Evolutionary conservation across 2,797 vertebrate species (phyloP).

Genomic region (Rachycentron canadum): DNA sequence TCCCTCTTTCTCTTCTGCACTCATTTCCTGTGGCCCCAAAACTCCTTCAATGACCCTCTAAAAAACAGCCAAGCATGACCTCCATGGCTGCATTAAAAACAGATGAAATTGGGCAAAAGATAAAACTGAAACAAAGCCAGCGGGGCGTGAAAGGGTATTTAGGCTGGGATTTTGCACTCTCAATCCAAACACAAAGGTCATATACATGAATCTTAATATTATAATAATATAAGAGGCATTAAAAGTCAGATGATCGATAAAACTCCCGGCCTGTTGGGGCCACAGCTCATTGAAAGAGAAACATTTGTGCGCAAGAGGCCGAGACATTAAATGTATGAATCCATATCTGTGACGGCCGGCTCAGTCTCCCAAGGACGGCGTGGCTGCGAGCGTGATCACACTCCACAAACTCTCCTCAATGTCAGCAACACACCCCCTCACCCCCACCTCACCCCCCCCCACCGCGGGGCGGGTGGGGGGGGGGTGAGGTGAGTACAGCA

Average conservation of each 20-base stretch:
- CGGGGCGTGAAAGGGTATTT: slow-evolving; percentile 41
- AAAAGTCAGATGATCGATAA: slow-evolving; percentile 79
- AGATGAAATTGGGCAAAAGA: slow-evolving; percentile 29
- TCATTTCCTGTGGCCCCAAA: slow-evolving; percentile 14
- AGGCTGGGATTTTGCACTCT: slow-evolving; percentile 48
- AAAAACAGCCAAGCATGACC: slow-evolving; percentile 40
- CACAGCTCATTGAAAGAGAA: slow-evolving; percentile 70
- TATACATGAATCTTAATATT: slow-evolving; percentile 79
- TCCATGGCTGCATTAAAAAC: slow-evolving; percentile 23
- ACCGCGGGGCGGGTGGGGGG: slow-evolving; percentile 33
- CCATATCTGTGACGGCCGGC: slow-evolving; percentile 68
- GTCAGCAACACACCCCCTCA: slow-evolving; percentile 51
- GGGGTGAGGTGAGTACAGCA: slow-evolving; percentile 15
- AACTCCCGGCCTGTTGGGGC: slow-evolving; percentile 45
- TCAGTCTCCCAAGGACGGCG: slow-evolving; percentile 64
- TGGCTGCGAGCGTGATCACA: slow-evolving; percentile 52
- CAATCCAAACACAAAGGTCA: slow-evolving; percentile 76
- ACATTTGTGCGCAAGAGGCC: slow-evolving; percentile 57
- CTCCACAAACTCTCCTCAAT: slow-evolving; percentile 59
- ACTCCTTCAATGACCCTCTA: slow-evolving; percentile 16
- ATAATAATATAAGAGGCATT: slow-evolving; percentile 77
- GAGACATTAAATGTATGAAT: slow-evolving; percentile 67
- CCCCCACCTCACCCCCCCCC: too few species aligned
- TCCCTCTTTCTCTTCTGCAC: background rate
- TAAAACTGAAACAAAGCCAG: slow-evolving; percentile 49